Conservation (phyloP, 2,888 invertebrate species). For the Disparrhopalites patrizii region DNA sequence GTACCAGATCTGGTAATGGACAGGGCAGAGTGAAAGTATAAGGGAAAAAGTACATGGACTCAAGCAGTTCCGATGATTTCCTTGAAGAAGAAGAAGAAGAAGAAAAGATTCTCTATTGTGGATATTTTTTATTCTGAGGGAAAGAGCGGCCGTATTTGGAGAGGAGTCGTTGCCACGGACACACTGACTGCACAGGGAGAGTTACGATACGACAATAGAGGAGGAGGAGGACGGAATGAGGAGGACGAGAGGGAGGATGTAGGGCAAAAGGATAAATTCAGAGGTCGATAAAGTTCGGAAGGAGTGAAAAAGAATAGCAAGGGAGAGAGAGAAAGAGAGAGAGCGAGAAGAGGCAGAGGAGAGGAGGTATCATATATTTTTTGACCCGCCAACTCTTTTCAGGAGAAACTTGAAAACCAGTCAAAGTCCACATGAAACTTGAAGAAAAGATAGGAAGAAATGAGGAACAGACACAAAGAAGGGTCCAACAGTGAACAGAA, state of each 20-base stretch:
- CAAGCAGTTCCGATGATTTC: constrained; percentile 3
- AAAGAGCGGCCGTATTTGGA: background rate
- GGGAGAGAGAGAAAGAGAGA: background rate
- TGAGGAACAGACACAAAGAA: too few species aligned
- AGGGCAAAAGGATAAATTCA: constrained; percentile 32
- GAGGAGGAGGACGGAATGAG: constrained; percentile 29
- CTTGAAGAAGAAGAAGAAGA: too few species aligned
- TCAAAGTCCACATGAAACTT: too few species aligned
- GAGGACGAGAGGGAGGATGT: constrained; percentile 28
- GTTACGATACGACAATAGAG: constrained; percentile 28
- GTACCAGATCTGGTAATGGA: too few species aligned
- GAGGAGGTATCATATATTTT: constrained; percentile 28
- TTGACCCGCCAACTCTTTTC: constrained; percentile 18
- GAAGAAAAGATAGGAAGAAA: too few species aligned
- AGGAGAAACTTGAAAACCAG: constrained; percentile 13
- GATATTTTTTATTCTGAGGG: background rate
- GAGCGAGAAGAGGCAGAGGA: background rate
- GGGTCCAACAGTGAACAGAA: too few species aligned
- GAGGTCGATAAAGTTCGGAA: constrained; percentile 31
- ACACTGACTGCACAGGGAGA: background rate
- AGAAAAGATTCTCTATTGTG: too few species aligned
- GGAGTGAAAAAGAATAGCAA: constrained; percentile 2
- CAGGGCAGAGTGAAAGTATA: too few species aligned
- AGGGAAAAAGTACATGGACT: too few species aligned
- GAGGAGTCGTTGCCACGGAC: background rate